Evolutionary conservation across 2,888 invertebrate genomes (phyloP).

Genomic region (Caenorhabditis sp.): DNA sequence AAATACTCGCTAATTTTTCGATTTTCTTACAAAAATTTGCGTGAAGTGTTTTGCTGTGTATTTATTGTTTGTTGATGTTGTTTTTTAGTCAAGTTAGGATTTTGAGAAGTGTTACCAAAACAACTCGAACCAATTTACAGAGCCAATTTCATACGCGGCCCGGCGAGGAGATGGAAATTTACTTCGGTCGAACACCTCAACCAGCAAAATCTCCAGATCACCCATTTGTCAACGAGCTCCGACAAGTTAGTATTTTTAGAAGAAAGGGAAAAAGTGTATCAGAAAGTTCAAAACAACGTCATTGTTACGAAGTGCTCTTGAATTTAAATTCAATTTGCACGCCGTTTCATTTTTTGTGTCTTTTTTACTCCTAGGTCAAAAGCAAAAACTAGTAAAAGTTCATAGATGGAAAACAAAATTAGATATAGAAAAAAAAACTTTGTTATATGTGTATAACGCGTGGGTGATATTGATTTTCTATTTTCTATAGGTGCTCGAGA

Average conservation of each 20-base stretch:
- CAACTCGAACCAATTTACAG: slow-evolving; percentile 15
- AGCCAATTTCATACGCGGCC: slow-evolving; percentile 37
- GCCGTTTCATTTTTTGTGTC: background rate
- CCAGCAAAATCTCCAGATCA: slow-evolving; percentile 19
- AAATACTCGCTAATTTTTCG: background rate
- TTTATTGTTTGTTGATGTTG: background rate
- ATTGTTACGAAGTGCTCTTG: background rate
- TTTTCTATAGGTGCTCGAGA: slow-evolving; percentile 42
- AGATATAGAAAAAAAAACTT: too few species aligned
- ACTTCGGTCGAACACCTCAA: slow-evolving; percentile 41
- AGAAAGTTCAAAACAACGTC: background rate
- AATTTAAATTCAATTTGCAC: background rate
- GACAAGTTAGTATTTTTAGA: slow-evolving; percentile 21
- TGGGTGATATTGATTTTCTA: background rate
- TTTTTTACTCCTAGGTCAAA: background rate
- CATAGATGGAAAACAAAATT: background rate
- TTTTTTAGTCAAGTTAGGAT: background rate
- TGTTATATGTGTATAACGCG: background rate
- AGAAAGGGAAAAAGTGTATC: background rate
- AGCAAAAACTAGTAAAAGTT: background rate
- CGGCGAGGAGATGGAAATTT: slow-evolving; percentile 53
- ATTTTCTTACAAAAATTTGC: background rate
- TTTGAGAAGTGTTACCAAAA: too few species aligned
- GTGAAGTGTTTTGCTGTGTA: slow-evolving; percentile 18
- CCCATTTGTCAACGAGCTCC: slow-evolving; percentile 52